Evolutionary conservation across 2,888 invertebrate species (phyloP), one percentile per base, ranked within the genome.

Genomic region (Drosophila nigritarsus): DNA sequence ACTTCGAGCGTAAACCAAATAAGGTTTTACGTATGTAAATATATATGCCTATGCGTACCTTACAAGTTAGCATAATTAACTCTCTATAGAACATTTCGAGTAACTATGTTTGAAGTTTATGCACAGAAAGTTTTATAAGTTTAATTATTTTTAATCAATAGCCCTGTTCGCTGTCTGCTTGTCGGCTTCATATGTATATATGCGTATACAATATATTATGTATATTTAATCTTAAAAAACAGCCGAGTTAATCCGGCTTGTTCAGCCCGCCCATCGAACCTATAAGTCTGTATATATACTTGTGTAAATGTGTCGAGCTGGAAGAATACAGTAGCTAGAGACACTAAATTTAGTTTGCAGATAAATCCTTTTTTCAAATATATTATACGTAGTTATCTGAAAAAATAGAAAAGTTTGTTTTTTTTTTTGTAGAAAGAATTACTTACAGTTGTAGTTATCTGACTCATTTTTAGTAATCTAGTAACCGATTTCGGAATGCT

Each of bases 221-320:
- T 24, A 48, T 34, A n/a, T 61, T 45, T 27, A 15, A 45, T 60
- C 34, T 48, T 48, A 42, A 45, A 13, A 32, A 27, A 18, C 27
- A 29, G 15, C 27, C 34, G 50, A 65, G 32, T 30, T 34, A 65
- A 65, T 51, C 42, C 30, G 9, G 24, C n/a, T 34, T 65, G 20
- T 30, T 29, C 34, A 50, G 15, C 34, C 24, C 8, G 60, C 18
- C 36, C 20, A 29, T 36, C 51, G 34, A 13, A 38, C 34, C 15
- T 36, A n/a, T 34, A 5, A 29, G 34, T 9, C 6, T n/a, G 34
- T 49, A 8, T 2, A 32, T 8, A 8, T 24, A 27, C 6, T 27
- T 34, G 15, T 34, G 34, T 32, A 34, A 49, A 59, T 11, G 34
- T 13, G 49, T 59, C 27, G 34, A 48, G 15, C 34, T 34, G n/a